These are phyloP conservation scores for Gortyna flavago DNA, from an alignment of 2,888 invertebrate genomes.

Conservation along the genomic window DNA sequence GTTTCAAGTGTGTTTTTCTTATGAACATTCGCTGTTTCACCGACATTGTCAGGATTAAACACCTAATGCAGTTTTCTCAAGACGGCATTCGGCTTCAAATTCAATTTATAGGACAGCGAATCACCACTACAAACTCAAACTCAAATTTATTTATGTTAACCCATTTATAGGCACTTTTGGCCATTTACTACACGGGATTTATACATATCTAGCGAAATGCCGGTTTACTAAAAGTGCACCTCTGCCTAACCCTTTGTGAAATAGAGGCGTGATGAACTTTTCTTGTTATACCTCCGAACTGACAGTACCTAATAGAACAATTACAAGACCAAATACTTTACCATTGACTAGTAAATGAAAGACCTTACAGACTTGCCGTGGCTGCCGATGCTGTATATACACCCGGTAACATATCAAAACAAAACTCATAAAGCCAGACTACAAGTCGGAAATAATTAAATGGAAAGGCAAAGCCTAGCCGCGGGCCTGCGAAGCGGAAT, in stretches of 20 bases:
- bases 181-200: no score
- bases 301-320: not conserved
- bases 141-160: no score
- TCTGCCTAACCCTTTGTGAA: no score
- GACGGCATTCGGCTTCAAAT: not conserved
- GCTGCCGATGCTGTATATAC: not conserved
- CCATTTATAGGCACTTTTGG: no score
- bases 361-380: not conserved
- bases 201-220: no score
- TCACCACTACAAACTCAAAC: not conserved
- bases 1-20: no score
- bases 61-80: not conserved
- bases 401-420: slow-evolving; percentile 17
- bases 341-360: not conserved
- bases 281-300: not conserved
- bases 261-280: no score
- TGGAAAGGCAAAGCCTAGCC: slow-evolving; percentile 54
- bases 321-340: not conserved
- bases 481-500: slow-evolving; percentile 37
- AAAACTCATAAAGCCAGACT: slow-evolving; percentile 18
- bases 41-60: no score
- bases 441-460: slow-evolving; percentile 58
- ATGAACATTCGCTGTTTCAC: no score
- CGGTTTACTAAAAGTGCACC: no score
- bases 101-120: not conserved